phyloP scores from a whole-genome alignment of 2,113 vertebrate species.

The Mohoua ochrocephala region DNA sequence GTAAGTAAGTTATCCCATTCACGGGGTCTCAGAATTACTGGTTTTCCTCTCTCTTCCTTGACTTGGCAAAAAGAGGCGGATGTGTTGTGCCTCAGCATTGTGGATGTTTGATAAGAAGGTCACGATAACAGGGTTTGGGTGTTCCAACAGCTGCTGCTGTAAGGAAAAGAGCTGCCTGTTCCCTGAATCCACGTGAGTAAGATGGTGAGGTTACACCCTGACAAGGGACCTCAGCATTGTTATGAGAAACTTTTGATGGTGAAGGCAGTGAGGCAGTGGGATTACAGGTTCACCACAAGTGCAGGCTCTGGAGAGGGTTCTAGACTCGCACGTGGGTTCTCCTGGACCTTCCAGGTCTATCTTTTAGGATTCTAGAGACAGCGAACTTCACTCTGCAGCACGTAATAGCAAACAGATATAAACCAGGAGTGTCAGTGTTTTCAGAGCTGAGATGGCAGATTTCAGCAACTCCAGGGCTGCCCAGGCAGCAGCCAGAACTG shows the following conservation, averaged over 20 bases:
- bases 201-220: not conserved
- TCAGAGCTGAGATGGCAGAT: not conserved
- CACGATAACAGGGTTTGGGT: not conserved
- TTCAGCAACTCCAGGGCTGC: not conserved
- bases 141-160: not conserved
- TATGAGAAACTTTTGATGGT: not conserved
- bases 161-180: not conserved
- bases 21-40: not conserved
- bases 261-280: not conserved
- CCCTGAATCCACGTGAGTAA: fast-evolving
- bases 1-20: slow-evolving; percentile 55
- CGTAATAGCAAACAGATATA: not conserved
- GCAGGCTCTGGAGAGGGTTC: not conserved
- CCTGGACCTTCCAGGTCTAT: not conserved
- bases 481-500: not conserved
- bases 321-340: not conserved
- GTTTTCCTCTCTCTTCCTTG: not conserved
- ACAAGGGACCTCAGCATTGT: not conserved
- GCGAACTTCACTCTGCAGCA: not conserved
- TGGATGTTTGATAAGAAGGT: not conserved
- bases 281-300: no score
- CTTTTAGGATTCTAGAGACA: not conserved
- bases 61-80: not conserved
- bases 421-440: not conserved
- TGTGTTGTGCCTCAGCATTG: not conserved